Conservation (phyloP, 2,888 invertebrate species). For the Microplitis manilae region DNA sequence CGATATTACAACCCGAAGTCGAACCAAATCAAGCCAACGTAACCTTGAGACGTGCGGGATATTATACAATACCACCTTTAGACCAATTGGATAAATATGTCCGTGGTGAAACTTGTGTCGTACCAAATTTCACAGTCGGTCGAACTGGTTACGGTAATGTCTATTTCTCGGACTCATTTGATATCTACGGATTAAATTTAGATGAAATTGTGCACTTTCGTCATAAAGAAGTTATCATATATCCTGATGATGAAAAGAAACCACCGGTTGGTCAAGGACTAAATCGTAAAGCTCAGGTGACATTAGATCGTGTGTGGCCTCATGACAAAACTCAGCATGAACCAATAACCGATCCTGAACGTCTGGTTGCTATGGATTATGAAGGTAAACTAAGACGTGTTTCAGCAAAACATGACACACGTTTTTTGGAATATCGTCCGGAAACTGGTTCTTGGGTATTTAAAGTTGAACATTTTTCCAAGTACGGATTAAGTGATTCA, state of each 20-base stretch:
- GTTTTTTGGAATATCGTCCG: slow-evolving; percentile 94
- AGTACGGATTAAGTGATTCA: slow-evolving; percentile 91
- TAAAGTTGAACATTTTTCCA: slow-evolving; percentile 94
- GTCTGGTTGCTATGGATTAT: slow-evolving; percentile 86
- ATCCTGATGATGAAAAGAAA: slow-evolving; percentile 91
- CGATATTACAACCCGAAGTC: slow-evolving; percentile 54
- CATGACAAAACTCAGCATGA: slow-evolving; percentile 86
- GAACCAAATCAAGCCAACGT: slow-evolving; percentile 84
- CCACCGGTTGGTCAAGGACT: slow-evolving; percentile 90
- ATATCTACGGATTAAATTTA: slow-evolving; percentile 88
- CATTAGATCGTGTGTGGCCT: slow-evolving; percentile 96
- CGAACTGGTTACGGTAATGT: slow-evolving; percentile 93
- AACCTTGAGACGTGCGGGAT: slow-evolving; percentile 83
- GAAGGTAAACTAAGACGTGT: slow-evolving; percentile 87
- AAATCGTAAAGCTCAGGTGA: slow-evolving; percentile 92
- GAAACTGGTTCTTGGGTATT: slow-evolving; percentile 99
- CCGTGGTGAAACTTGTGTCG: slow-evolving; percentile 83
- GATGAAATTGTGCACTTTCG: slow-evolving; percentile 94
- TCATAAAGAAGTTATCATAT: slow-evolving; percentile 94
- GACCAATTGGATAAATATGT: slow-evolving; percentile 84
- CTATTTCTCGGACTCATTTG: slow-evolving; percentile 86
- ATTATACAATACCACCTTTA: slow-evolving; percentile 91
- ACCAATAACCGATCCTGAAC: slow-evolving; percentile 86
- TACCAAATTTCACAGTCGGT: slow-evolving; percentile 91
- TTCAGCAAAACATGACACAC: slow-evolving; percentile 89